Conservation (phyloP, 2,113 vertebrate species). For the Laticauda colubrina region DNA sequence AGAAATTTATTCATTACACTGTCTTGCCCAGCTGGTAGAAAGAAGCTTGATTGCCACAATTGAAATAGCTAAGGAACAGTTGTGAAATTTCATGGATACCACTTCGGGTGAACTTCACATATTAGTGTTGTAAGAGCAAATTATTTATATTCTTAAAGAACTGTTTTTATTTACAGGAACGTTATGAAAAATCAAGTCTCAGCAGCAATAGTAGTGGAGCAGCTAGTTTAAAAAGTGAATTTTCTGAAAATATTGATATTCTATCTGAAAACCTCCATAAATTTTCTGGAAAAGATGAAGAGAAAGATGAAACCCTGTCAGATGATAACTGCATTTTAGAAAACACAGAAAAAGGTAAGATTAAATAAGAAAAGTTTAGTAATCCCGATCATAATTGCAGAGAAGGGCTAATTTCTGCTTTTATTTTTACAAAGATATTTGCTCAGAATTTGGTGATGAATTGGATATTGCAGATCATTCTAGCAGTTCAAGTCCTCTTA, state of each 20-base stretch:
- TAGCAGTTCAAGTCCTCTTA: constrained; percentile 61
- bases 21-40: not conserved
- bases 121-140: not conserved
- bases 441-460: constrained; percentile 69
- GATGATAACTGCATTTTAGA: constrained; percentile 58
- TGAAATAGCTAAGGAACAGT: not conserved
- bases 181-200: constrained; percentile 60
- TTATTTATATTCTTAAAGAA: not conserved
- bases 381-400: not conserved
- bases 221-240: constrained; percentile 59
- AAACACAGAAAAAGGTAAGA: constrained; percentile 63
- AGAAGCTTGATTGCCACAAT: not conserved
- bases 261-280: constrained; percentile 42
- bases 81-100: not conserved
- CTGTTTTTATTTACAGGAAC: constrained; percentile 54
- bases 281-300: constrained; percentile 49
- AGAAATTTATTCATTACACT: not conserved
- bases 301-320: constrained; percentile 55
- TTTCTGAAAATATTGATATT: constrained; percentile 57
- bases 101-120: not conserved
- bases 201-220: constrained; percentile 57
- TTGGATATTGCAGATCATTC: constrained; percentile 52
- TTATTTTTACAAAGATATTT: constrained; percentile 53
- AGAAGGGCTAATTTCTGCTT: constrained; percentile 25
- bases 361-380: not conserved